Percentiles rank a stretch among this genome's conserved stretches.
Conservation (phyloP, 1,140 invertebrate genomes). For the Planococcus citri region DNA sequence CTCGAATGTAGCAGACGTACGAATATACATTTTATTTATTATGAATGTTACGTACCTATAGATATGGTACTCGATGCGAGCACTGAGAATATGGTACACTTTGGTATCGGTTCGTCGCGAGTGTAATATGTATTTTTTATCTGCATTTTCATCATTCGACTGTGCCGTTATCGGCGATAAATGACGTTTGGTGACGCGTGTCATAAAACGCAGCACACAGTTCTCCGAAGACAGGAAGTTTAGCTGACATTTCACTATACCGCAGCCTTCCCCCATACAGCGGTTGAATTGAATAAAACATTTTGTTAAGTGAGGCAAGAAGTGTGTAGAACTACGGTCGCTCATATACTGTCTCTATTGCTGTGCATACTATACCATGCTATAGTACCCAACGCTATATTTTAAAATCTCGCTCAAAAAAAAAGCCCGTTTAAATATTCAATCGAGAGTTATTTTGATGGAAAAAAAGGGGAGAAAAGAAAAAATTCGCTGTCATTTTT, state of each 20-base stretch:
- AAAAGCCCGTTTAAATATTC: background rate
- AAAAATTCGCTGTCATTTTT: background rate
- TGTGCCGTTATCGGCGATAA: background rate
- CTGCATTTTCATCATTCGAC: background rate
- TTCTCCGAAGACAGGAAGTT: background rate
- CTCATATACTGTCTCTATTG: no score
- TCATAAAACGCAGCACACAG: background rate
- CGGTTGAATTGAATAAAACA: background rate
- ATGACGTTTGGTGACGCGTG: background rate
- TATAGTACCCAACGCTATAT: background rate
- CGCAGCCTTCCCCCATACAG: no score
- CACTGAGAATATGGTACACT: background rate
- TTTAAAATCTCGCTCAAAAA: background rate
- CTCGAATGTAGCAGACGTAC: no score
- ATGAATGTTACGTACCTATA: no score
- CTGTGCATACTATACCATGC: background rate
- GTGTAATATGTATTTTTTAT: background rate
- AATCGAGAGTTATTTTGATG: constrained; percentile 3
- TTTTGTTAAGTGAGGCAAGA: background rate
- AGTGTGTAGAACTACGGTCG: no score
- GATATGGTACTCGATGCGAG: no score
- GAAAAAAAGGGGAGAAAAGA: background rate
- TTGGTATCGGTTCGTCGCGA: no score
- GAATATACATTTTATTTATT: no score
- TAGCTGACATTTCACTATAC: background rate